These are phyloP conservation scores for Ciconia boyciana DNA, from an alignment of 2,113 vertebrate genomes.

Conservation along the genomic window DNA sequence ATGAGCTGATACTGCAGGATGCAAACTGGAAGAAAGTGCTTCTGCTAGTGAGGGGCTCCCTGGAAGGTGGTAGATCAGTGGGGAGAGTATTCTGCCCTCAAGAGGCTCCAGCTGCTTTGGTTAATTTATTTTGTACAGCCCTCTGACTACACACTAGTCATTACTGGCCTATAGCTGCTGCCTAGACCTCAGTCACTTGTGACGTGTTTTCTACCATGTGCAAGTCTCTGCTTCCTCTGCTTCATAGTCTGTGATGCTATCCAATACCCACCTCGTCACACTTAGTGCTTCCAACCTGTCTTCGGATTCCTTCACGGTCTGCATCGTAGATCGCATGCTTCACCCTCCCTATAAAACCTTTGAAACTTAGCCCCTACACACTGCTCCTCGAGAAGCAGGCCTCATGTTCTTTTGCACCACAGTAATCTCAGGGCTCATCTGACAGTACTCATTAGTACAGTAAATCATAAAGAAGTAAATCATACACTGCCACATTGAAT, in stretches of 20 bases:
- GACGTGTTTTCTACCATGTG: background rate
- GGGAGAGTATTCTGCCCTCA: background rate
- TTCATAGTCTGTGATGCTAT: background rate
- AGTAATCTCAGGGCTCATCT: background rate
- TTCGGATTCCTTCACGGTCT: background rate
- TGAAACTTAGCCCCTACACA: too few relatives aligned
- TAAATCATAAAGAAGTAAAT: background rate
- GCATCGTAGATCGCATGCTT: background rate
- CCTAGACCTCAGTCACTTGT: background rate
- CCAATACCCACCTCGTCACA: background rate
- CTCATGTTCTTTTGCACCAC: background rate
- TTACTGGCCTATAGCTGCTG: rapidly evolving
- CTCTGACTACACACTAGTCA: background rate
- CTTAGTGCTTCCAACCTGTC: background rate
- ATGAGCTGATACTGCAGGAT: background rate
- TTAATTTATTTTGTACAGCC: background rate
- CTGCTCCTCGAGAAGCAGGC: background rate
- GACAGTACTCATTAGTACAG: too few relatives aligned
- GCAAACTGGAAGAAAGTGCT: background rate
- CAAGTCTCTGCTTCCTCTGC: background rate
- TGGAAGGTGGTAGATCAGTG: background rate
- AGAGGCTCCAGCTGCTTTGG: background rate
- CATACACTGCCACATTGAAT: rapidly evolving
- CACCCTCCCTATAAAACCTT: background rate
- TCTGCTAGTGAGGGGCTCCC: background rate